Percentiles rank a stretch among this genome's conserved stretches.
Conservation (phyloP, 2,888 invertebrate genomes). For the Drosophila acutilabella region DNA sequence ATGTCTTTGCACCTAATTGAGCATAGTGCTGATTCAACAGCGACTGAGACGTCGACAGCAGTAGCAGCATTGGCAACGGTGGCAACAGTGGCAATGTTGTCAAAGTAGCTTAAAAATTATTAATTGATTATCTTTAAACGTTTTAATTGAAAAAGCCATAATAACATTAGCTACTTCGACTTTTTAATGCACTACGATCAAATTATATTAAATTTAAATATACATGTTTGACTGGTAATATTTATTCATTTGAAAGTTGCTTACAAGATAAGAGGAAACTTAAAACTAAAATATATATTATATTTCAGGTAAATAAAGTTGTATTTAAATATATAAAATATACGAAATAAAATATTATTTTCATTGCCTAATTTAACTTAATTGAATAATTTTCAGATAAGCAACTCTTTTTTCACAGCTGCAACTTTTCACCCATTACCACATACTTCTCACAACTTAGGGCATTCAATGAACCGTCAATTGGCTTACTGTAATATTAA, state of each 20-base stretch:
- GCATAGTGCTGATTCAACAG: conserved; percentile 69
- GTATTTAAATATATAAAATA: no score
- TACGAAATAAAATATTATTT: no score
- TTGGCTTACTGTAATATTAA: conserved; percentile 60
- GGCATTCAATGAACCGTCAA: conserved; percentile 60
- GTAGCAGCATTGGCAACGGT: conserved; percentile 7
- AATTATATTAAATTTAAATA: not conserved
- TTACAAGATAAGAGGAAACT: no score
- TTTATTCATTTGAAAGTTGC: no score
- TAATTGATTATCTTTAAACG: conserved; percentile 81
- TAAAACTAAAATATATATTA: no score
- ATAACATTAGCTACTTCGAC: not conserved
- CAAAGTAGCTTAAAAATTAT: conserved; percentile 74
- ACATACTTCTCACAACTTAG: conserved; percentile 28
- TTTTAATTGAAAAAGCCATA: conserved; percentile 70
- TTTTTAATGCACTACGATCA: conserved; percentile 39
- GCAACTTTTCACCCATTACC: not conserved
- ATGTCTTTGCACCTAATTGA: conserved; percentile 80
- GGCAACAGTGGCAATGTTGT: conserved; percentile 37
- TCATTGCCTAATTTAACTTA: not conserved
- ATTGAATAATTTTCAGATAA: not conserved
- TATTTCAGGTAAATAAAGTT: no score
- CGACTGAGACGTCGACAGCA: conserved; percentile 12
- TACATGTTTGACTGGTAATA: not conserved
- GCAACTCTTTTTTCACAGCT: conserved; percentile 28